Conservation (phyloP, 2,797 vertebrate species). For the Leptodactylus fallax region DNA sequence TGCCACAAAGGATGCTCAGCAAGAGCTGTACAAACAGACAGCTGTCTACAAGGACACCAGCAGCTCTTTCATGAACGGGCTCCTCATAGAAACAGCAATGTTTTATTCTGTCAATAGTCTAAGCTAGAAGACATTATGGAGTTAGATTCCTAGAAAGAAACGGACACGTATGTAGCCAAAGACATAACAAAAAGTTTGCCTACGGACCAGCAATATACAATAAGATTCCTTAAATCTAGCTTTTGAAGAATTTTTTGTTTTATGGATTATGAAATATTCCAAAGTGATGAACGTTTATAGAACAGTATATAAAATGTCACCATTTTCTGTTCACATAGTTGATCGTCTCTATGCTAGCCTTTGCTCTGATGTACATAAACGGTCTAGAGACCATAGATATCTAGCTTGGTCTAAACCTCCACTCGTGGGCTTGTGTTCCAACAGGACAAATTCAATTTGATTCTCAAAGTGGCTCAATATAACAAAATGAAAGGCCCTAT, state of each 20-base stretch:
- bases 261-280: too few relatives aligned
- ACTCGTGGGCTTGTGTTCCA: too few relatives aligned
- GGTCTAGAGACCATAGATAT: too few relatives aligned
- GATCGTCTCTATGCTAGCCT: not conserved
- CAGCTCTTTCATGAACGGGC: constrained; percentile 22
- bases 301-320: not conserved
- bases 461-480: too few relatives aligned
- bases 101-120: constrained; percentile 1
- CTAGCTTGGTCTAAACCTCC: too few relatives aligned
- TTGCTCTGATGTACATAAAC: too few relatives aligned
- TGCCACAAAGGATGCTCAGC: constrained; percentile 58
- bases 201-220: not conserved
- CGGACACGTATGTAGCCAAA: not conserved
- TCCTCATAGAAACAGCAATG: not conserved
- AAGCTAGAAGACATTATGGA: not conserved
- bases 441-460: too few relatives aligned
- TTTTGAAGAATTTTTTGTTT: too few relatives aligned
- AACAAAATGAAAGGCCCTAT: too few relatives aligned
- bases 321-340: not conserved
- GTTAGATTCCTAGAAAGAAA: not conserved
- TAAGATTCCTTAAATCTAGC: not conserved
- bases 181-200: not conserved
- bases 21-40: constrained; percentile 49
- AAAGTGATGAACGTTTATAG: not conserved
- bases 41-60: constrained; percentile 48